These are phyloP conservation scores for Casuarius casuarius DNA, from an alignment of 2,113 vertebrate species.

Conservation along the genomic window DNA sequence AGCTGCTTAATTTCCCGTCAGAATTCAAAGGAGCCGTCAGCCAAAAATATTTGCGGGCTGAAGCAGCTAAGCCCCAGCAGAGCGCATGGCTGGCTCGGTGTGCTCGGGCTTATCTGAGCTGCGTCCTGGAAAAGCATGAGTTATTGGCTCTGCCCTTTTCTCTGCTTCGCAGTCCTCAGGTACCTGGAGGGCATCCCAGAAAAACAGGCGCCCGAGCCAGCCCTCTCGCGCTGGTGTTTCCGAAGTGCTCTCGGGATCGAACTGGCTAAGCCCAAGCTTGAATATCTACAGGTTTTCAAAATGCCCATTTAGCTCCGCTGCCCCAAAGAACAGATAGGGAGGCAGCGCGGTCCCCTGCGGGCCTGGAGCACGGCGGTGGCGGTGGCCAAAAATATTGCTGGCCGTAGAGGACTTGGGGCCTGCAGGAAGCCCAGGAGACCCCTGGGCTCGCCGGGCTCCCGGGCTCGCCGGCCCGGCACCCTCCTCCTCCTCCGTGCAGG, in stretches of 20 bases:
- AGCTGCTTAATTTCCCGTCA: constrained; percentile 42
- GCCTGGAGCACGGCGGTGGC: neutral
- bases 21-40: constrained; percentile 17
- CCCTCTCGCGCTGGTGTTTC: neutral
- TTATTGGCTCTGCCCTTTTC: constrained; percentile 53
- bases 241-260: constrained; percentile 5
- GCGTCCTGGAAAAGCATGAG: constrained; percentile 42
- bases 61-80: constrained; percentile 32
- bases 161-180: constrained; percentile 63
- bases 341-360: neutral
- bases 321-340: neutral
- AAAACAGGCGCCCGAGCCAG: constrained; percentile 60
- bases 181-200: constrained; percentile 74
- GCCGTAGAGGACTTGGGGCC: too few species aligned
- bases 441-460: neutral
- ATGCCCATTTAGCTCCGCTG: neutral
- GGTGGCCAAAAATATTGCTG: too few species aligned
- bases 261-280: neutral
- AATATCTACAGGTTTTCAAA: constrained; percentile 30
- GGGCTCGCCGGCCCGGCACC: neutral
- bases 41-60: constrained; percentile 31
- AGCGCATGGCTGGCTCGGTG: constrained; percentile 36
- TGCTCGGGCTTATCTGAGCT: constrained; percentile 58
- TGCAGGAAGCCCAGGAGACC: too few species aligned
- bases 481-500: neutral